These are phyloP conservation scores for Aythya baeri DNA, from an alignment of 2,113 vertebrate genomes.

Conservation along the genomic window DNA sequence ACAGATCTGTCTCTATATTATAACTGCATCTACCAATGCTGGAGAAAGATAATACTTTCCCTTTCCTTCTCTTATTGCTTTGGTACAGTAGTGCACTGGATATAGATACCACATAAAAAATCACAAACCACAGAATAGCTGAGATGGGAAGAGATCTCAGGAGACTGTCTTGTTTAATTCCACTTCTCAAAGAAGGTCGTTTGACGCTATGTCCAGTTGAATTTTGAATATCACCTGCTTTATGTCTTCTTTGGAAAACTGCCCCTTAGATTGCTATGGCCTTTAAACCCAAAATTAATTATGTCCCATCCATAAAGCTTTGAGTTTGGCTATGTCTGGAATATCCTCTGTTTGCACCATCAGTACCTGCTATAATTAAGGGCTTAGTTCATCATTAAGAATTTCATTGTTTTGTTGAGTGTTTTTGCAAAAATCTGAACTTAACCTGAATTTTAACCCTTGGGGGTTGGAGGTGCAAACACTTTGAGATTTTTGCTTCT, in stretches of 20 bases:
- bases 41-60: neutral
- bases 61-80: neutral
- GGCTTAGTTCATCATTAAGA: neutral
- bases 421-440: neutral
- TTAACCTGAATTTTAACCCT: neutral
- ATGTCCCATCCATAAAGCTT: neutral
- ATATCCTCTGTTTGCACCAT: neutral
- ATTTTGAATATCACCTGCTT: neutral
- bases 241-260: neutral
- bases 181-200: neutral
- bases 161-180: neutral
- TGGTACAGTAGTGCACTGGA: neutral
- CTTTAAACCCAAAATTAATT: neutral
- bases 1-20: neutral
- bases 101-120: neutral
- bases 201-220: neutral
- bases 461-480: neutral
- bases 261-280: fast-evolving
- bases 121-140: neutral
- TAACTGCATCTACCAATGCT: neutral
- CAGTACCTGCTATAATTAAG: neutral
- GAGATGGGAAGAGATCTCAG: neutral
- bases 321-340: neutral
- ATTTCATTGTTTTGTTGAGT: neutral
- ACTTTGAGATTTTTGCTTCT: neutral